Evolutionary conservation across 2,888 invertebrate genomes (phyloP), one percentile per base, ranked within the genome.

Genomic region (Agelastica alni): DNA sequence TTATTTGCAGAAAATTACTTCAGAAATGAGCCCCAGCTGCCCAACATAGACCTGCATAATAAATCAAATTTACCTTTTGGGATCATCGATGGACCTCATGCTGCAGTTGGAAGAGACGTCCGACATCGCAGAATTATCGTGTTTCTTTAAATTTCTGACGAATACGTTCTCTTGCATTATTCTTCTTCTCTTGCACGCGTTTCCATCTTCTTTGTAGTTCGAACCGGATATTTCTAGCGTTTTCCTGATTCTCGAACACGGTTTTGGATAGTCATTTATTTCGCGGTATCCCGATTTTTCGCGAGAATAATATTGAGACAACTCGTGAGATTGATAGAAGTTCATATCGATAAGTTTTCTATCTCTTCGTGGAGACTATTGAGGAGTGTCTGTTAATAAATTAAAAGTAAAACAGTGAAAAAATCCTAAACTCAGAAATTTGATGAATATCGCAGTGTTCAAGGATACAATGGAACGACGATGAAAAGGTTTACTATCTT

Each of bases 311-410:
- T 32, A 22, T 20, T 45, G 44, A 20, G 17, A 32, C 7, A 20
- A 9, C 4, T 42, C 46, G 51, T 58, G 45, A 34, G 41, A 51
- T 34, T 53, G 53, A 47, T 56, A 61, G 10, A 55, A 52, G 16
- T 41, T 58, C n/a, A n/a, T n/a, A n/a, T n/a, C n/a, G n/a, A n/a
- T n/a, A n/a, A n/a, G n/a, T n/a, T n/a, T n/a, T n/a, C n/a, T n/a
- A n/a, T n/a, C n/a, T n/a, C n/a, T n/a, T n/a, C n/a, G n/a, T n/a
- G n/a, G n/a, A n/a, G n/a, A n/a, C n/a, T n/a, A n/a, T n/a, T n/a
- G n/a, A n/a, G n/a, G n/a, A n/a, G n/a, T n/a, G n/a, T n/a, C n/a
- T n/a, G n/a, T n/a, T n/a, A n/a, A n/a, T n/a, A n/a, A n/a, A n/a
- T n/a, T n/a, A n/a, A n/a, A n/a, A n/a, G n/a, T n/a, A n/a, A n/a